A percentile compares a stretch with the other conserved stretches of the same genome.
Conservation (phyloP, 2,888 invertebrate genomes). For the Achlya flavicornis region DNA sequence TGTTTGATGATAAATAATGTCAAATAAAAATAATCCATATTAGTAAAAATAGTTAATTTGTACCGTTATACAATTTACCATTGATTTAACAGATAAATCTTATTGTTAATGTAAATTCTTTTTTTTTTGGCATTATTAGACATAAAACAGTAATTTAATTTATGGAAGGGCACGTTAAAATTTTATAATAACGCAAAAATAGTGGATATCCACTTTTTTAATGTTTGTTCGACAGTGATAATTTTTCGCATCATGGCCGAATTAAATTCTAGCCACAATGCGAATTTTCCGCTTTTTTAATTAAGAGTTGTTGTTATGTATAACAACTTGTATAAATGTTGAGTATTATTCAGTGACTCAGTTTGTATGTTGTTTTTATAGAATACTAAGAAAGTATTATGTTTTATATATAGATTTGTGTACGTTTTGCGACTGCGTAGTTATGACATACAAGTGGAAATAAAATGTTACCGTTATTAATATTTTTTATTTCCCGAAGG, state of each 20-base stretch:
- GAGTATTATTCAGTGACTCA: background rate
- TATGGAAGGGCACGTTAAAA: too few relatives aligned
- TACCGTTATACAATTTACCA: too few relatives aligned
- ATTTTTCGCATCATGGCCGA: background rate
- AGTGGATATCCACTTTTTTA: background rate
- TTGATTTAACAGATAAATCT: too few relatives aligned
- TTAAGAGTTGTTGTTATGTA: background rate
- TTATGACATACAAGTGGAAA: background rate
- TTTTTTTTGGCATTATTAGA: too few relatives aligned
- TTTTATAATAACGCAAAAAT: background rate
- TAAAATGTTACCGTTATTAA: background rate
- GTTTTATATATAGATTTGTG: background rate
- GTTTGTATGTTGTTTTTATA: background rate
- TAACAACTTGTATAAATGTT: background rate
- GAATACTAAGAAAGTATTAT: background rate
- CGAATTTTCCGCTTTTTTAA: background rate
- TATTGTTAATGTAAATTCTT: too few relatives aligned
- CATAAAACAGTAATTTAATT: too few relatives aligned
- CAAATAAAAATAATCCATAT: too few relatives aligned
- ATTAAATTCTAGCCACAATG: background rate
- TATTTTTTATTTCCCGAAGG: background rate
- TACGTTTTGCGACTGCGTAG: slow-evolving; percentile 7
- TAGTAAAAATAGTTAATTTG: too few relatives aligned
- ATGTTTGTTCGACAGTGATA: background rate
- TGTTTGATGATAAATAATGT: too few relatives aligned